Conservation (phyloP, 2,888 invertebrate species). For the Digitonthophagus gazella region DNA sequence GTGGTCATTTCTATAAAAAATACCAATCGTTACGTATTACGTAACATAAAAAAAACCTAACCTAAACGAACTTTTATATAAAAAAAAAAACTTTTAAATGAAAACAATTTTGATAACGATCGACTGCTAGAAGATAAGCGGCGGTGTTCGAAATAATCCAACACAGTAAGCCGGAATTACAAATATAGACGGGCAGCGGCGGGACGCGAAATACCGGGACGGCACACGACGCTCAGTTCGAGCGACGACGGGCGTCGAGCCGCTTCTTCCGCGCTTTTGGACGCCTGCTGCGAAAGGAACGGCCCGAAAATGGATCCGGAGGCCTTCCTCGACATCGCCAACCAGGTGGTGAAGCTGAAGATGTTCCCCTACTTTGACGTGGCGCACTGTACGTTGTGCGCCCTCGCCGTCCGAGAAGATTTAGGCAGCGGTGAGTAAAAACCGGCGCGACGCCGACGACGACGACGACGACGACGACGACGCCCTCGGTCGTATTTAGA, state of each 20-base stretch:
- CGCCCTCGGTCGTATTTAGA: background rate
- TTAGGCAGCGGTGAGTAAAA: constrained; percentile 75
- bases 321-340: constrained; percentile 96
- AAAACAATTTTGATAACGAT: background rate
- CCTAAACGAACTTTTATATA: background rate
- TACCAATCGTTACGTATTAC: no score
- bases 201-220: background rate
- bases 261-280: constrained; percentile 1
- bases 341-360: constrained; percentile 97
- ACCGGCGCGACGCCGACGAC: background rate
- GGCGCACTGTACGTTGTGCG: constrained; percentile 93
- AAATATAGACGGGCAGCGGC: background rate
- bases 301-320: constrained; percentile 79
- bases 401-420: constrained; percentile 93
- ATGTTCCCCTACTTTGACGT: constrained; percentile 99
- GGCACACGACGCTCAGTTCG: background rate
- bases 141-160: background rate
- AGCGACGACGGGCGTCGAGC: background rate
- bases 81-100: background rate
- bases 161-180: background rate
- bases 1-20: no score
- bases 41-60: background rate
- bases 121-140: background rate
- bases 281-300: background rate
- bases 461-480: background rate